Evolutionary conservation across 2,888 invertebrate genomes (phyloP).

Genomic region (Bugula neritina): DNA sequence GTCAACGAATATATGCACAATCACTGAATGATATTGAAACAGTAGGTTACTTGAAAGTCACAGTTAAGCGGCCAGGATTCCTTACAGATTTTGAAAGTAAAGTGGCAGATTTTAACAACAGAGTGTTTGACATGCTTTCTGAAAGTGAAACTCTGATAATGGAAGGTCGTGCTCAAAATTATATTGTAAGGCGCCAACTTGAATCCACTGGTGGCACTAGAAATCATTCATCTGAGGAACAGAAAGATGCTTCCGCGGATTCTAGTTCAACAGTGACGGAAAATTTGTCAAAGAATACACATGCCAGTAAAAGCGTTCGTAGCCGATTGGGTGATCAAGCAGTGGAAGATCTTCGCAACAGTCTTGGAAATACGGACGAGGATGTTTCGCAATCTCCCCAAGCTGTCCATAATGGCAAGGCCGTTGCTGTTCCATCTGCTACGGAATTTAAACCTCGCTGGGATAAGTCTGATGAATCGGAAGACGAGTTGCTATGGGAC

Average conservation of each 20-base stretch:
- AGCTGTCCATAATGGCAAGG: background rate
- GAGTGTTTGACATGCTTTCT: background rate
- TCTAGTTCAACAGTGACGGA: background rate
- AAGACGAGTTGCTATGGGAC: slow-evolving; percentile 15
- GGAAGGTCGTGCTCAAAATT: slow-evolving; percentile 2
- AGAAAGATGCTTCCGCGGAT: background rate
- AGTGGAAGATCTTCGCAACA: background rate
- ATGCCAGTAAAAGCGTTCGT: background rate
- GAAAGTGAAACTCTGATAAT: background rate
- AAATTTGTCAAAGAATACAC: background rate
- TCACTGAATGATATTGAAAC: background rate
- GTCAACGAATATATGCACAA: background rate
- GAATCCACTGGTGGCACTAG: background rate
- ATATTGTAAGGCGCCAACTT: background rate
- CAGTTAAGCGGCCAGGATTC: background rate
- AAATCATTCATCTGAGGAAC: too few species aligned
- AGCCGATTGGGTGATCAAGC: background rate
- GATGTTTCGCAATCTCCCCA: background rate
- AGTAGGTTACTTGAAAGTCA: background rate
- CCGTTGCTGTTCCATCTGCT: background rate
- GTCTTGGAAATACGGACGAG: background rate
- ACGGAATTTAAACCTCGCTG: background rate
- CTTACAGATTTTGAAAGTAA: slow-evolving; percentile 6
- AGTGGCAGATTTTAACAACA: slow-evolving; percentile 19
- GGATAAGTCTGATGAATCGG: slow-evolving; percentile 25